Evolutionary conservation across 2,113 vertebrate genomes (phyloP), one percentile per base, ranked within the genome.

Genomic region (Rattus norvegicus): DNA sequence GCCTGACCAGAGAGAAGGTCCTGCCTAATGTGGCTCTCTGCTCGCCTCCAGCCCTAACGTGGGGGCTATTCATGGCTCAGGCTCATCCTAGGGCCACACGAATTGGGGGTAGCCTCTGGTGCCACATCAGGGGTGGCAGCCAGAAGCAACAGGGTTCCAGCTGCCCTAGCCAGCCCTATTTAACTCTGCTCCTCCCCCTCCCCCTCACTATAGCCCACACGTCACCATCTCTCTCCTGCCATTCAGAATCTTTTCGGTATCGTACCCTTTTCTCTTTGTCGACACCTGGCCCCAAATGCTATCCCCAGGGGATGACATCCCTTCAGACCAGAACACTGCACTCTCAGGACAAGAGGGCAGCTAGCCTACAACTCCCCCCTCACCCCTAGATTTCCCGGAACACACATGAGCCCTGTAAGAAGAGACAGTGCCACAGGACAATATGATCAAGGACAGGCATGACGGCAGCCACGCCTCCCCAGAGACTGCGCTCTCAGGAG

Each of bases 381-480:
- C 3, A 39, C 5, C 79, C 80, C 12, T 3, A 49, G 22, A 5
- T 1, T 59, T 52, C 39, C 22, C 13, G 0, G 4, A 22, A 7
- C 0, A 33, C 30, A 39, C 22, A 10, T 8, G 13, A 52, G 36
- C 17, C 33, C 26, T 8, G 3, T 0, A 47, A 43, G 24, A 16
- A 14, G 3, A 72, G 47, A n/a, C 19, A 12, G 30, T 16, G 0
- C 0, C 59, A 49, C 2, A 11, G 26, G 81, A 63, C 10, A 49
- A 24, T n/a, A 12, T 59, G 26, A 83, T 24, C 54, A 39, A n/a
- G 28, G 19, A 67, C 3, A 4, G 17, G 5, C 16, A 65, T 2
- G 24, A 63, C 14, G n/a, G n/a, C 0, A 6, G 59, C 7, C 70
- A 39, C 52, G 0, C 1, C 36, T 61, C 5, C 0, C 0, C 1